These are phyloP conservation scores for Frieseomelitta varia DNA, from an alignment of 1,140 invertebrate species.

Conservation along the genomic window DNA sequence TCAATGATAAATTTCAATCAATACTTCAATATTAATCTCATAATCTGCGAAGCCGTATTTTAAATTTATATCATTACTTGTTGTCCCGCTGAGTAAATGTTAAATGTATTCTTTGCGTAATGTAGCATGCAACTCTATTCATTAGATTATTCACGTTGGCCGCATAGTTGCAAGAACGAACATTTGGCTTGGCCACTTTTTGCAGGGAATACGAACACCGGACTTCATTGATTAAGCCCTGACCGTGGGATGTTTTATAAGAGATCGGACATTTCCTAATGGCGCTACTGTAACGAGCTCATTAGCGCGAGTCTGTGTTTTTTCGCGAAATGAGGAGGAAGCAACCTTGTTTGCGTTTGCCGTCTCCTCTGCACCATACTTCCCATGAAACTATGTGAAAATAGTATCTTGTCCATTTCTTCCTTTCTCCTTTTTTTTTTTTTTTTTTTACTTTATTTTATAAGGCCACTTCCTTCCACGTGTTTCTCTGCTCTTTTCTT, in stretches of 20 bases:
- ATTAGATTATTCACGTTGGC: background rate
- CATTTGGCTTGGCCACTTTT: background rate
- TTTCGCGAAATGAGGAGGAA: conserved; percentile 42
- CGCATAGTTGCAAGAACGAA: background rate
- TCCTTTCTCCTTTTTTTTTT: background rate
- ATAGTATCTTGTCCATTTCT: background rate
- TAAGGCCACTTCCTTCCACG: background rate
- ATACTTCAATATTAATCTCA: too few species aligned
- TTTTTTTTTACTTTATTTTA: too few species aligned
- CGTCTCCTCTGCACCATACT: conserved; percentile 15
- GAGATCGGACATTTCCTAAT: background rate
- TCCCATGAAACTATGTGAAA: conserved; percentile 13
- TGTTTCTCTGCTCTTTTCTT: background rate
- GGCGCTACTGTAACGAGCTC: conserved; percentile 58
- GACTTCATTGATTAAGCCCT: background rate
- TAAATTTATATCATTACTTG: background rate
- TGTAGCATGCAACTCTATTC: background rate
- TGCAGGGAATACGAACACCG: background rate
- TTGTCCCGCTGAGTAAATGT: too few species aligned
- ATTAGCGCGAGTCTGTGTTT: conserved; percentile 51
- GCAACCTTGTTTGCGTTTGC: conserved; percentile 36
- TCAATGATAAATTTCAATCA: too few species aligned
- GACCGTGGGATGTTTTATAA: background rate
- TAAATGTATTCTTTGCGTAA: background rate
- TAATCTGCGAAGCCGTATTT: too few species aligned